These are phyloP conservation scores for Torymus auratus DNA, from an alignment of 2,888 invertebrate genomes.

Conservation along the genomic window DNA sequence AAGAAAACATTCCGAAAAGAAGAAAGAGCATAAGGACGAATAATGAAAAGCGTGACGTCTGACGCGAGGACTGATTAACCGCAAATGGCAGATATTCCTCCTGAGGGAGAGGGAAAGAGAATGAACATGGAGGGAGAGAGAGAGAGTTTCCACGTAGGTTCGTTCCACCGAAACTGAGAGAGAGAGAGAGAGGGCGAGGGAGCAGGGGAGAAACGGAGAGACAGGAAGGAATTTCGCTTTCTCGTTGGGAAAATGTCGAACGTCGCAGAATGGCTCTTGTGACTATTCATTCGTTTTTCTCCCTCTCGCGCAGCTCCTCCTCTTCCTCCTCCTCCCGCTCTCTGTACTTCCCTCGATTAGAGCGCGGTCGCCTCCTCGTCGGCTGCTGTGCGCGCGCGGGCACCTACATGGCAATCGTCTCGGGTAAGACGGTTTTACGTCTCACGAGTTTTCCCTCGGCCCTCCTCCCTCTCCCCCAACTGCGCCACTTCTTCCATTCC, in stretches of 20 bases:
- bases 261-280: conserved; percentile 52
- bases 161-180: conserved; percentile 13
- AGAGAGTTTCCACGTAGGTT: conserved; percentile 14
- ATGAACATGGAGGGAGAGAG: conserved; percentile 14
- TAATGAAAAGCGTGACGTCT: conserved; percentile 59
- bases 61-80: conserved; percentile 59
- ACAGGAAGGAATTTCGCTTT: conserved; percentile 57
- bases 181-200: conserved; percentile 52
- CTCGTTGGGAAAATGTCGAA: conserved; percentile 57
- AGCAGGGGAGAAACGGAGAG: conserved; percentile 39
- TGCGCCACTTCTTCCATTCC: conserved; percentile 77
- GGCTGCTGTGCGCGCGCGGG: conserved; percentile 15
- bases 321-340: conserved; percentile 33
- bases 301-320: conserved; percentile 42
- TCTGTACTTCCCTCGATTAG: conserved; percentile 61
- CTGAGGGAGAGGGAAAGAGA: conserved; percentile 26
- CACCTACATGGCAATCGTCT: conserved; percentile 56
- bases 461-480: conserved; percentile 63
- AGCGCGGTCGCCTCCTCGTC: conserved; percentile 40
- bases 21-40: conserved; percentile 46
- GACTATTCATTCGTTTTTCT: conserved; percentile 63
- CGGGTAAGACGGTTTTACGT: conserved; percentile 69
- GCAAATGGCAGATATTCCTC: conserved; percentile 56
- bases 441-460: conserved; percentile 68
- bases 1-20: conserved; percentile 28